Percentiles rank a stretch among this genome's conserved stretches.
Evolutionary conservation across 37 sponge, comb jelly and placozoan species (phyloP).

Genomic region (Amphimedon queenslandica): DNA sequence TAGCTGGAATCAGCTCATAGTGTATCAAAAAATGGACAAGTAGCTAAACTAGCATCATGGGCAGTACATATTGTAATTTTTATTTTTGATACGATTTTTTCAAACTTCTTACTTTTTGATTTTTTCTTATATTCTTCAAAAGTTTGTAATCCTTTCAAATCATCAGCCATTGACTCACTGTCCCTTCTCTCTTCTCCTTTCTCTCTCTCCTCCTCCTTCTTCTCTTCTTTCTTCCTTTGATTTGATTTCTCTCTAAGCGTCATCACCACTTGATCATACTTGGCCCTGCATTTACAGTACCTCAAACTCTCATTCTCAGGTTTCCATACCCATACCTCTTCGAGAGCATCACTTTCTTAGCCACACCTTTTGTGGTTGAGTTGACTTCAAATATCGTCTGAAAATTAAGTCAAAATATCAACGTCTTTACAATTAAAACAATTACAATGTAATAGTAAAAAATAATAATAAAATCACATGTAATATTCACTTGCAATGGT

Average conservation of each 20-base stretch:
- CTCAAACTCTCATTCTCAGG: not conserved
- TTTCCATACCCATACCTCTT: constrained; percentile 27
- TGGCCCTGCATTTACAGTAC: too few relatives aligned
- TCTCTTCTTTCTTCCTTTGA: not conserved
- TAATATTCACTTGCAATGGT: constrained; percentile 62
- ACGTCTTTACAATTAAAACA: not conserved
- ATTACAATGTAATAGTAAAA: too few relatives aligned
- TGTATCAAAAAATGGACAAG: too few relatives aligned
- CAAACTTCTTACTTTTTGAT: not conserved
- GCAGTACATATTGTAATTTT: too few relatives aligned
- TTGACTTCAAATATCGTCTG: constrained; percentile 79
- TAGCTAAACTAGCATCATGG: too few relatives aligned
- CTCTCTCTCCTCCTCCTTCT: not conserved
- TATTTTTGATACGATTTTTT: not conserved
- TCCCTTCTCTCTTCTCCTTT: not conserved
- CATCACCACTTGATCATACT: constrained; percentile 20
- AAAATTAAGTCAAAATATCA: not conserved
- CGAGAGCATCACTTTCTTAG: constrained; percentile 54
- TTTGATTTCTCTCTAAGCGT: constrained; percentile 17
- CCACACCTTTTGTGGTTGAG: constrained; percentile 35
- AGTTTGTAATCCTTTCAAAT: constrained; percentile 7
- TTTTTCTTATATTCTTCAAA: not conserved
- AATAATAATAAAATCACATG: too few relatives aligned
- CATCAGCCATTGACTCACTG: constrained; percentile 8
- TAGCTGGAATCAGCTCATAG: too few relatives aligned